These are phyloP conservation scores for Diplazon laetatorius DNA, from an alignment of 2,888 invertebrate species.

Conservation along the genomic window DNA sequence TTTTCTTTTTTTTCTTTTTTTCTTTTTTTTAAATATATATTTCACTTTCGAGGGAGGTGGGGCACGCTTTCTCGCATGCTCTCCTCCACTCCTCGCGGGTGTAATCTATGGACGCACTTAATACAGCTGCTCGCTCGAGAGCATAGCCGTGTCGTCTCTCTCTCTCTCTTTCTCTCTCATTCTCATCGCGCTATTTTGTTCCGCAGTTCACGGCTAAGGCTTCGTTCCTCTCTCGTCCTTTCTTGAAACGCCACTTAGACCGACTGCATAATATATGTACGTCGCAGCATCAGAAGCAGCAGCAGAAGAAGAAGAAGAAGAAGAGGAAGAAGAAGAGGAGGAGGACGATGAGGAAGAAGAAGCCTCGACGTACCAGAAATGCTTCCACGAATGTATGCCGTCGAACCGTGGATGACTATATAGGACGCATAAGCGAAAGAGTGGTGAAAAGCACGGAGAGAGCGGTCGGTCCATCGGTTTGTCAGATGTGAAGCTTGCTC, in stretches of 20 bases:
- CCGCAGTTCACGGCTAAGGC: conserved; percentile 71
- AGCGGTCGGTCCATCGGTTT: conserved; percentile 58
- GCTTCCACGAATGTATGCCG: conserved; percentile 12
- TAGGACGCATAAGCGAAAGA: conserved; percentile 36
- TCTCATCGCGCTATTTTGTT: conserved; percentile 42
- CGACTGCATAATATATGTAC: conserved; percentile 79
- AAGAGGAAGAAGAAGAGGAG: conserved; percentile 53
- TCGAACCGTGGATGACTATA: conserved; percentile 46
- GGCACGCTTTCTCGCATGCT: conserved; percentile 9
- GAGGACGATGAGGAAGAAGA: conserved; percentile 7
- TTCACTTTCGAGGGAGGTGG: conserved; percentile 54
- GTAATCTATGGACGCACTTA: conserved; percentile 82
- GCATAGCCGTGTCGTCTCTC: conserved; percentile 70
- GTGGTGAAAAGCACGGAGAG: conserved; percentile 52
- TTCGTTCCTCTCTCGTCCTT: conserved; percentile 65
- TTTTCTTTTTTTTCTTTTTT: conserved; percentile 44
- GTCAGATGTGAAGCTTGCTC: conserved; percentile 56
- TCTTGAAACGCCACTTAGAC: conserved; percentile 76
- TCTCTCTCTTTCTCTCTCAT: conserved; percentile 52
- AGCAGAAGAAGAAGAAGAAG: conserved; percentile 57
- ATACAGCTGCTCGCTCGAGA: conserved; percentile 78
- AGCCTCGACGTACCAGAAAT: conserved; percentile 29
- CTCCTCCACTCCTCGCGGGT: conserved; percentile 50
- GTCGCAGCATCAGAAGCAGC: conserved; percentile 70
- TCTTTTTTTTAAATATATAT: conserved; percentile 58